Conservation (phyloP, 2,113 vertebrate genomes). For the Hippopotamus amphibius region DNA sequence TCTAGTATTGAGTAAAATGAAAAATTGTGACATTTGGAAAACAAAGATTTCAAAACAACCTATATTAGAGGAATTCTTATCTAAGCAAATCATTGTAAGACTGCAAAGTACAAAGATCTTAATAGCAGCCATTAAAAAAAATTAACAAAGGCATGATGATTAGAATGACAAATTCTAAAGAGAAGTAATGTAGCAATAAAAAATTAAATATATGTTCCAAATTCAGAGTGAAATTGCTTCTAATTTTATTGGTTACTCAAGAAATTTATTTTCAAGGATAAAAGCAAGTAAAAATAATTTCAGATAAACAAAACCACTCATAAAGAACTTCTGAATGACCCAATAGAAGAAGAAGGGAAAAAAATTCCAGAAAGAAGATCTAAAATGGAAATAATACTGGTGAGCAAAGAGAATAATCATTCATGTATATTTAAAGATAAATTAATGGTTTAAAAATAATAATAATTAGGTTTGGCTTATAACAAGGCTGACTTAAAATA, state of each 20-base stretch:
- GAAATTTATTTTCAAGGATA: background rate
- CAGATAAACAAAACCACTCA: background rate
- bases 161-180: background rate
- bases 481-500: background rate
- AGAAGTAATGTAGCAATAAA: background rate
- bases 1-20: background rate
- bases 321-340: background rate
- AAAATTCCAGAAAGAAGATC: background rate
- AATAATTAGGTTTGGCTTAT: background rate
- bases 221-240: background rate
- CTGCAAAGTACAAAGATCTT: background rate
- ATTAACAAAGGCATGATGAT: background rate
- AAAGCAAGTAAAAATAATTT: slow-evolving; percentile 10
- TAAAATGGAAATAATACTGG: background rate
- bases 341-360: background rate
- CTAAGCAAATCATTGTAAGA: background rate
- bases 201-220: background rate
- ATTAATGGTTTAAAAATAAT: background rate
- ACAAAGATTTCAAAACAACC: background rate
- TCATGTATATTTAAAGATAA: background rate
- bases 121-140: background rate
- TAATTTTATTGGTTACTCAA: background rate
- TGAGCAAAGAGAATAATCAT: background rate
- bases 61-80: background rate
- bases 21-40: background rate